A percentile compares a stretch with the other conserved stretches of the same genome.
Evolutionary conservation across 2,888 invertebrate species (phyloP).

Genomic region (Thysanoteuthis rhombus): DNA sequence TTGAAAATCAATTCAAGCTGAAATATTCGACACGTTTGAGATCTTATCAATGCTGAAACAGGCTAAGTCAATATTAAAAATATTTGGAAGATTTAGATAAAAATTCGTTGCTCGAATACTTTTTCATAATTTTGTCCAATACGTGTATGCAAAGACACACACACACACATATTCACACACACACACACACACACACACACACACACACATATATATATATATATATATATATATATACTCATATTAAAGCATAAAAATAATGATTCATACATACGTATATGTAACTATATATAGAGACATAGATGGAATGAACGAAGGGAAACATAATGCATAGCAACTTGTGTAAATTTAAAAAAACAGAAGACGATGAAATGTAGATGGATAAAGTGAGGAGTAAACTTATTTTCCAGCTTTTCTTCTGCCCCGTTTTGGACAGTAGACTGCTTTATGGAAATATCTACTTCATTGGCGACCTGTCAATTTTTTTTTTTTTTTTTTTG

Average conservation of each 20-base stretch:
- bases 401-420: background rate
- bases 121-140: no score
- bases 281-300: background rate
- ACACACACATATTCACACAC: no score
- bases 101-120: no score
- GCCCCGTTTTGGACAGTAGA: background rate
- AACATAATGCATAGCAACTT: background rate
- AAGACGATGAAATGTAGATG: background rate
- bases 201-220: background rate
- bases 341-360: background rate
- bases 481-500: background rate
- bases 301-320: background rate
- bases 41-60: no score
- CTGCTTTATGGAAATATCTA: background rate
- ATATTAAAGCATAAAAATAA: background rate
- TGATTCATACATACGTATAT: background rate
- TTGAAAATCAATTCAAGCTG: no score
- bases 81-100: no score
- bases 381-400: background rate
- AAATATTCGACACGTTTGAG: no score
- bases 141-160: no score
- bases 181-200: no score
- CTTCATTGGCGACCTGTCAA: background rate
- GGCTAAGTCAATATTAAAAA: no score
- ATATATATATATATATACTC: background rate